These are phyloP conservation scores for Zaprionus davidi DNA, from an alignment of 1,140 invertebrate species.

Conservation along the genomic window DNA sequence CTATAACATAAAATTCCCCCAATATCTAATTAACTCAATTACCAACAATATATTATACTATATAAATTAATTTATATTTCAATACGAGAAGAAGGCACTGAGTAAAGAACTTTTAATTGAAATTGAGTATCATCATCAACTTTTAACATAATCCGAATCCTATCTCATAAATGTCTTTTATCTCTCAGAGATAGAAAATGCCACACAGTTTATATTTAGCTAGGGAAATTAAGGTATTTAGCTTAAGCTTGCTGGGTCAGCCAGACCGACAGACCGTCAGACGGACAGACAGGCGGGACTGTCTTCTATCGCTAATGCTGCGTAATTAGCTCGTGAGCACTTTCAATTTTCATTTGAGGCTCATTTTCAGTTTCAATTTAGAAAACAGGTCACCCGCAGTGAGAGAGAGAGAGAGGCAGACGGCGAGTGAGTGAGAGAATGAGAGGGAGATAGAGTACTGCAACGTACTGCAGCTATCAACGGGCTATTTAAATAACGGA, in stretches of 20 bases:
- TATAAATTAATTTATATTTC: no score
- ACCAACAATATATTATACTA: no score
- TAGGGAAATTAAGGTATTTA: conserved; percentile 49
- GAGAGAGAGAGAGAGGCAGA: not conserved
- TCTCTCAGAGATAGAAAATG: conserved; percentile 39
- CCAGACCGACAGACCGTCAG: not conserved
- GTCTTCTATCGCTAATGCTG: conserved; percentile 11
- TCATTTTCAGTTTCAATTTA: conserved; percentile 68
- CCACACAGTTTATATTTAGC: conserved; percentile 68
- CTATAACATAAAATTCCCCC: no score
- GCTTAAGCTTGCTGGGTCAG: conserved; percentile 51
- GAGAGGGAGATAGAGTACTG: not conserved
- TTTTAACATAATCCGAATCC: no score
- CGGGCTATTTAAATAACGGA: conserved; percentile 33
- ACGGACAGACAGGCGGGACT: not conserved
- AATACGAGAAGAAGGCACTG: no score
- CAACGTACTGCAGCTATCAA: not conserved
- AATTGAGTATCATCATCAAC: no score
- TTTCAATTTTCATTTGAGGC: conserved; percentile 64
- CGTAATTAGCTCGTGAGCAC: conserved; percentile 59
- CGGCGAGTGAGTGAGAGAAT: not conserved
- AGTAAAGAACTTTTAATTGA: no score
- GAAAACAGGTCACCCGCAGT: conserved; percentile 63
- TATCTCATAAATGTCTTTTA: conserved; percentile 3
- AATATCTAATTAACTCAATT: no score